These are phyloP conservation scores for Gymnarchus niloticus DNA, from an alignment of 2,113 vertebrate genomes.

Conservation along the genomic window DNA sequence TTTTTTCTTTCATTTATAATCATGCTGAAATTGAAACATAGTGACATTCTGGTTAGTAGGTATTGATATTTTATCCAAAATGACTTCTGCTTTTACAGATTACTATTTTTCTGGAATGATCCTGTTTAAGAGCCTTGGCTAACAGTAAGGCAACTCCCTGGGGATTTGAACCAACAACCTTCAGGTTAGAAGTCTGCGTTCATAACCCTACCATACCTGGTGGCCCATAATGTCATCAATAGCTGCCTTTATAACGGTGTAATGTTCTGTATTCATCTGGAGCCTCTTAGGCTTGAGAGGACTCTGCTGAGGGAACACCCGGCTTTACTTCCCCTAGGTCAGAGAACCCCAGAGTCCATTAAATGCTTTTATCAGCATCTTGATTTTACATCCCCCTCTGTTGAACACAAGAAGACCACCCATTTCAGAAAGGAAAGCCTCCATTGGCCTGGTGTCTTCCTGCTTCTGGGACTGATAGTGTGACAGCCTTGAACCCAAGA, in stretches of 20 bases:
- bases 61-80: slow-evolving; percentile 17
- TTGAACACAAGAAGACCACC: background rate
- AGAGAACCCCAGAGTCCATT: background rate
- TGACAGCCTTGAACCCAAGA: background rate
- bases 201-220: background rate
- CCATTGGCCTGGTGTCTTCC: background rate
- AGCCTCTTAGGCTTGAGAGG: background rate
- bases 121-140: background rate
- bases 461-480: background rate
- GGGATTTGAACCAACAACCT: background rate
- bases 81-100: background rate
- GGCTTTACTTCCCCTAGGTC: slow-evolving; percentile 1
- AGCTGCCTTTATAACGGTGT: background rate
- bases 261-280: slow-evolving; percentile 9
- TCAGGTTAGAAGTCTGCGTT: background rate
- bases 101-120: background rate
- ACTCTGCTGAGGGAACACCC: background rate
- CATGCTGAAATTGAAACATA: background rate
- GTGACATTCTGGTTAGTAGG: background rate
- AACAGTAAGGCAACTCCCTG: background rate
- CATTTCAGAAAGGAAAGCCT: background rate
- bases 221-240: background rate
- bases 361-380: background rate
- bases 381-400: background rate
- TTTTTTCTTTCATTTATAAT: background rate